A percentile compares a stretch with the other conserved stretches of the same genome.
Conservation (phyloP, 2,888 invertebrate genomes). For the Drosophila lacicola region DNA sequence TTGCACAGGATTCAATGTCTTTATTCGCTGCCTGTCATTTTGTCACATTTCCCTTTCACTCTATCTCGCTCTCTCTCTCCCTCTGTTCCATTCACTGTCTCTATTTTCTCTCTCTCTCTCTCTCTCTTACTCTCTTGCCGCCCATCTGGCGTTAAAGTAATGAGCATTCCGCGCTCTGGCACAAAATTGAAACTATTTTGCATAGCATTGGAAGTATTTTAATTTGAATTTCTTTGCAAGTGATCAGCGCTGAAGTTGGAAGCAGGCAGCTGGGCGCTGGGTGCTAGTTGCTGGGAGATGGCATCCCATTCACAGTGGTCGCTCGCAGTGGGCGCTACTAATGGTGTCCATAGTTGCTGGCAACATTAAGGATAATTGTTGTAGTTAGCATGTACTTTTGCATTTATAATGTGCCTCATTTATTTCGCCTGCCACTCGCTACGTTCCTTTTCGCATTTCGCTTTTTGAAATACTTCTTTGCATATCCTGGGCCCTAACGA, state of each 20-base stretch:
- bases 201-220: slow-evolving; percentile 79
- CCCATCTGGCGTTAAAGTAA: slow-evolving; percentile 52
- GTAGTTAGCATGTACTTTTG: slow-evolving; percentile 80
- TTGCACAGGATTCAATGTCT: slow-evolving; percentile 47
- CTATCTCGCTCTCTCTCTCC: neutral
- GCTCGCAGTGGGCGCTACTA: slow-evolving; percentile 41
- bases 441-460: slow-evolving; percentile 26
- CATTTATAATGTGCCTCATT: slow-evolving; percentile 81
- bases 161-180: slow-evolving; percentile 77
- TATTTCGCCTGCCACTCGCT: slow-evolving; percentile 49
- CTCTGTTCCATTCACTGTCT: neutral
- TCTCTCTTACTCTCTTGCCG: neutral
- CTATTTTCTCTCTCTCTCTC: slow-evolving; percentile 3
- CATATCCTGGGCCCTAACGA: slow-evolving; percentile 64
- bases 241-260: slow-evolving; percentile 57
- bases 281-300: neutral
- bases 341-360: slow-evolving; percentile 72
- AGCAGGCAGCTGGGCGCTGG: slow-evolving; percentile 7
- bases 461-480: slow-evolving; percentile 60
- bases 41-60: slow-evolving; percentile 5
- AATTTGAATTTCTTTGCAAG: slow-evolving; percentile 80
- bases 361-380: slow-evolving; percentile 80
- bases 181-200: slow-evolving; percentile 81
- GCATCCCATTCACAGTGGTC: slow-evolving; percentile 11
- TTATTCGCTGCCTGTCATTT: slow-evolving; percentile 47